Percentiles rank a stretch among this genome's conserved stretches.
Evolutionary conservation across 1,140 invertebrate species (phyloP).

Genomic region (Penaeus chinensis): DNA sequence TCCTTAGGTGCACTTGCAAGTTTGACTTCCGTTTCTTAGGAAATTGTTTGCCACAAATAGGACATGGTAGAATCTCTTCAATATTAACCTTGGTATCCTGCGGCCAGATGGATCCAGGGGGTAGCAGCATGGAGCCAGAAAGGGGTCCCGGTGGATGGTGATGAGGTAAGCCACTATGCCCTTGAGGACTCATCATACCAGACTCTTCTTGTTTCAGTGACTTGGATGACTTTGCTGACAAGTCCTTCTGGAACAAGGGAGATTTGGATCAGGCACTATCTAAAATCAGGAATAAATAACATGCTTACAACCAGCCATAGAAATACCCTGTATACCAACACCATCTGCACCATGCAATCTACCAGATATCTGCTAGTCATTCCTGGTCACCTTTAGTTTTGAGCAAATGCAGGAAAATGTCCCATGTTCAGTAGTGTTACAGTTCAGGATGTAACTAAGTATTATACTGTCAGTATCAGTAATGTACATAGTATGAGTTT

Average conservation of each 20-base stretch:
- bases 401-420: background rate
- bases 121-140: slow-evolving; percentile 52
- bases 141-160: slow-evolving; percentile 26
- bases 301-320: slow-evolving; percentile 29
- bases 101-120: slow-evolving; percentile 59
- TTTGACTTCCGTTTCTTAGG: slow-evolving; percentile 77
- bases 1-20: slow-evolving; percentile 96
- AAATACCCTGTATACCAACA: slow-evolving; percentile 13
- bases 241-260: slow-evolving; percentile 64
- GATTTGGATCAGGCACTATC: slow-evolving; percentile 62
- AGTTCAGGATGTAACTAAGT: background rate
- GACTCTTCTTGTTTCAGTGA: slow-evolving; percentile 47
- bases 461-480: background rate
- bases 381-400: slow-evolving; percentile 25
- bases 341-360: slow-evolving; percentile 22
- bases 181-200: slow-evolving; percentile 58
- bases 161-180: slow-evolving; percentile 45
- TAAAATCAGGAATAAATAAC: background rate
- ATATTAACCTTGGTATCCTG: slow-evolving; percentile 60
- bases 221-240: slow-evolving; percentile 63
- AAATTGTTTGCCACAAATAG: slow-evolving; percentile 63
- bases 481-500: no score
- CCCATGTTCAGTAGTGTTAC: background rate
- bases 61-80: slow-evolving; percentile 62
- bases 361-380: background rate